Evolutionary conservation across 2,888 invertebrate genomes (phyloP).

Genomic region (Cheilosia grossa): DNA sequence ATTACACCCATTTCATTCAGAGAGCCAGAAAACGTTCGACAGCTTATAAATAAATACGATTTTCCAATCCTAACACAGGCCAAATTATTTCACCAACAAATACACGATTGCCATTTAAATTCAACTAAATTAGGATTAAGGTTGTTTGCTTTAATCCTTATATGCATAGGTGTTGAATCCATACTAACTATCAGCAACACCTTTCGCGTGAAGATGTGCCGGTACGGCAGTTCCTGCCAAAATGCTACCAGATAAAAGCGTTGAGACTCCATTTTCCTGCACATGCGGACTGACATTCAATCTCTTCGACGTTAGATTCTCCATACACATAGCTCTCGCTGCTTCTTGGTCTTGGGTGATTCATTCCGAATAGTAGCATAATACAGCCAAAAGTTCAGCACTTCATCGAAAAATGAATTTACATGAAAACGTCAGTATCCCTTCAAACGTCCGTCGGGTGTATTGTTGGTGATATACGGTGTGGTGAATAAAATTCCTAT

Average conservation of each 20-base stretch:
- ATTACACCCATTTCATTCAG: too few relatives aligned
- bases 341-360: not conserved
- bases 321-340: too few relatives aligned
- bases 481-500: not conserved
- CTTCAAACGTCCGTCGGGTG: conserved; percentile 36
- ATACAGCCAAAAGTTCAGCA: not conserved
- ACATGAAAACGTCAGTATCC: conserved; percentile 22
- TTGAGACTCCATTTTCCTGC: conserved; percentile 11
- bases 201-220: not conserved
- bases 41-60: too few relatives aligned
- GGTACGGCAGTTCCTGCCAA: not conserved
- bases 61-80: too few relatives aligned
- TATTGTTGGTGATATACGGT: not conserved
- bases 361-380: conserved; percentile 8
- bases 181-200: too few relatives aligned
- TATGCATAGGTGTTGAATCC: too few relatives aligned
- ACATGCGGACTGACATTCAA: conserved; percentile 43
- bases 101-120: too few relatives aligned
- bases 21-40: too few relatives aligned
- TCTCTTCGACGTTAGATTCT: conserved; percentile 34
- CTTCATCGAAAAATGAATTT: conserved; percentile 41
- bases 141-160: too few relatives aligned
- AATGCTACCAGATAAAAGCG: not conserved
- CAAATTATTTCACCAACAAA: too few relatives aligned
- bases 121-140: too few relatives aligned